Evolutionary conservation across 2,797 vertebrate genomes (phyloP), one percentile per base, ranked within the genome.

Genomic region (Mus caroli): DNA sequence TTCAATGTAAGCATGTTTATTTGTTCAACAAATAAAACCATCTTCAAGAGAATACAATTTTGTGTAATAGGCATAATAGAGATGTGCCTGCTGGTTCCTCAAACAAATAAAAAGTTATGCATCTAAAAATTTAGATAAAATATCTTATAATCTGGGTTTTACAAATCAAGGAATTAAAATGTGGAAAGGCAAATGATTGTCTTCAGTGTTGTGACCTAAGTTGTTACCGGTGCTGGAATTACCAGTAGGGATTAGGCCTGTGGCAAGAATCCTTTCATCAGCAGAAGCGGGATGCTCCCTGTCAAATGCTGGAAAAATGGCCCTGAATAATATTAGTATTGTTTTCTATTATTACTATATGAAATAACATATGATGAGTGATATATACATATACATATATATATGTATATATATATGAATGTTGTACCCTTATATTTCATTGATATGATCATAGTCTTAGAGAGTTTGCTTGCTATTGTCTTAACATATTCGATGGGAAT

Each of bases 101-200:
- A 94, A 89, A 60, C 5, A 22, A 82, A 62, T 28, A 94, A 60
- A 78, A 79, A 43, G 87, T 56, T 77, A 20, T 83, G n/a, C 40
- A 92, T 40, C 46, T 34, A 3, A 4, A 69, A 43, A 56, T 88
- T 86, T 60, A 40, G 22, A 94, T 43, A 78, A 94, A 93, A 79
- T 9, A 58, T 0, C 2, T 24, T 84, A 6, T 12, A 40, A 40
- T 60, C 4, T 56, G 82, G 77, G 2, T 26, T 86, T 88, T n/a
- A 75, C 34, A 95, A 79, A 64, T 60, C 62, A 90, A 93, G 4
- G 56, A 84, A 84, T 76, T n/a, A 92, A 95, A 91, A 82, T 1
- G n/a, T 78, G 60, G 52, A 82, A 24, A 92, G 34, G 20, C 34
- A 80, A 84, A 77, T 80, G 6, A 75, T 12, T 91, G 50, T 95